A percentile compares a stretch with the other conserved stretches of the same genome.
These are phyloP conservation scores for Trinectes maculatus DNA, from an alignment of 2,113 vertebrate genomes.

Conservation along the genomic window DNA sequence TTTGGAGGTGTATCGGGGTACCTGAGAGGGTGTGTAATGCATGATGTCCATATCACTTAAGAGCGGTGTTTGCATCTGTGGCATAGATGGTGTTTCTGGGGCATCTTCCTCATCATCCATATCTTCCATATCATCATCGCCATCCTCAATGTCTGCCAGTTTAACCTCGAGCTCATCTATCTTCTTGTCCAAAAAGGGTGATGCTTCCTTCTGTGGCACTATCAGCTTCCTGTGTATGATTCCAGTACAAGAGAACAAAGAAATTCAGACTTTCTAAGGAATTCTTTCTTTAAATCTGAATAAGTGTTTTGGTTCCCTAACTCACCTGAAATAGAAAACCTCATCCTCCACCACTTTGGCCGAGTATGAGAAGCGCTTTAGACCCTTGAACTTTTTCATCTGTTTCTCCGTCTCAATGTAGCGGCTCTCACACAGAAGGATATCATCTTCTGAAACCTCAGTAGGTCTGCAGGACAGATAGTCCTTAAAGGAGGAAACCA, in stretches of 20 bases:
- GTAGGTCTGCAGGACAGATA: constrained; percentile 97
- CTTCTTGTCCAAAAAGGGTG: constrained; percentile 95
- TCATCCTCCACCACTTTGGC: constrained; percentile 98
- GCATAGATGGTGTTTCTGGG: constrained; percentile 87
- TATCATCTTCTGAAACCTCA: constrained; percentile 90
- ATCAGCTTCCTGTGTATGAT: constrained; percentile 87
- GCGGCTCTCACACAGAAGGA: constrained; percentile 96
- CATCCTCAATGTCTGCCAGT: constrained; percentile 91
- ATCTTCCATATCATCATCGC: constrained; percentile 94
- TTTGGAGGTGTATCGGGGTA: constrained; percentile 50
- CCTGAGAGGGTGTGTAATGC: constrained; percentile 95
- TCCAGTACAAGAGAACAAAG: background rate
- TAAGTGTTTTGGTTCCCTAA: background rate
- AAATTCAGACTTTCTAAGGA: background rate
- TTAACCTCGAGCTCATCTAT: constrained; percentile 96
- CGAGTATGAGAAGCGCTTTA: constrained; percentile 97
- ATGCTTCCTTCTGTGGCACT: constrained; percentile 95
- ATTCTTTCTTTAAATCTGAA: background rate
- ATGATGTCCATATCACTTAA: constrained; percentile 90
- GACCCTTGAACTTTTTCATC: constrained; percentile 98
- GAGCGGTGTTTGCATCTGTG: constrained; percentile 90
- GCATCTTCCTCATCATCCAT: constrained; percentile 93
- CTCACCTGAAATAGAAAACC: constrained; percentile 96
- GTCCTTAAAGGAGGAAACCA: constrained; percentile 96
- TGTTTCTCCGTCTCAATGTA: constrained; percentile 96